A percentile compares a stretch with the other conserved stretches of the same genome.
Evolutionary conservation across 1,140 invertebrate genomes (phyloP).

Genomic region (Aleiodes sp.): DNA sequence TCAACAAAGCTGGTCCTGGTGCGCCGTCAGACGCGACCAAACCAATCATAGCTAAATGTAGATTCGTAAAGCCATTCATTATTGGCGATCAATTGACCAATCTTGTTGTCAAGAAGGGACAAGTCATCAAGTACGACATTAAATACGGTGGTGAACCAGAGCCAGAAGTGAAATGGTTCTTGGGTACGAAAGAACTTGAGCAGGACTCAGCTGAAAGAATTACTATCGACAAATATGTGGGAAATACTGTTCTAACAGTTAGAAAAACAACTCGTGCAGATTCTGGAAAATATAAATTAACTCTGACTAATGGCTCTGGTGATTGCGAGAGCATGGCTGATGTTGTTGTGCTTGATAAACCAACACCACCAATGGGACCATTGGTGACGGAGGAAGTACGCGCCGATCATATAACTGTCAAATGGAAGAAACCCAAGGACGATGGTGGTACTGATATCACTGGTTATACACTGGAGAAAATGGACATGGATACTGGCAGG

Average conservation of each 20-base stretch:
- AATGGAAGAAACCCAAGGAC: conserved; percentile 95
- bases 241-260: conserved; percentile 90
- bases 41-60: conserved; percentile 93
- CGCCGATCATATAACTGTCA: conserved; percentile 90
- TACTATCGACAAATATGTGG: conserved; percentile 89
- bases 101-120: conserved; percentile 93
- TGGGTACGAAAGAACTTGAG: conserved; percentile 78
- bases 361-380: conserved; percentile 84
- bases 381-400: conserved; percentile 88
- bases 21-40: conserved; percentile 95
- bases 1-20: conserved; percentile 95
- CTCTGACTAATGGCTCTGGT: conserved; percentile 86
- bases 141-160: conserved; percentile 95
- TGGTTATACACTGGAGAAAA: conserved; percentile 97
- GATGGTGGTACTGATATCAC: conserved; percentile 92
- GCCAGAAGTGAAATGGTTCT: conserved; percentile 87
- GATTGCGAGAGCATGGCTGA: conserved; percentile 84
- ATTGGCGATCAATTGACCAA: conserved; percentile 86
- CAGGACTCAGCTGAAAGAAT: conserved; percentile 75
- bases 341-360: conserved; percentile 91
- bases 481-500: conserved; percentile 91
- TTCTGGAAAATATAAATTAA: conserved; percentile 89
- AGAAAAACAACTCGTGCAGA: conserved; percentile 86
- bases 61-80: conserved; percentile 94
- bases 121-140: conserved; percentile 91